These are phyloP conservation scores for Galeopterus variegatus DNA, from an alignment of 2,113 vertebrate genomes.

Conservation along the genomic window DNA sequence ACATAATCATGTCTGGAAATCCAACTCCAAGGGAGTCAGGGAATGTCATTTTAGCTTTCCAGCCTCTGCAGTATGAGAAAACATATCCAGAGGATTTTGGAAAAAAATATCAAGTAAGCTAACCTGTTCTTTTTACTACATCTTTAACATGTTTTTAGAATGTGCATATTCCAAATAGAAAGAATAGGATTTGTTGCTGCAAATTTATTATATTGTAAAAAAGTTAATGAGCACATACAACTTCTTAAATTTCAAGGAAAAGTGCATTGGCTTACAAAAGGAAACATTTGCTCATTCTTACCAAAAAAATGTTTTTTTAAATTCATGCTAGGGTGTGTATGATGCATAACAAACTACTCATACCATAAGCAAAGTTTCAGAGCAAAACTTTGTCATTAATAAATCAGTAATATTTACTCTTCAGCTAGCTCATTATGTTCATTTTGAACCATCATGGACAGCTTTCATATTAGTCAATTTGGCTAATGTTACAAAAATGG, in stretches of 20 bases:
- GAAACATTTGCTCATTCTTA: background rate
- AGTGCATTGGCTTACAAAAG: constrained; percentile 14
- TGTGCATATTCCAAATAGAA: constrained; percentile 26
- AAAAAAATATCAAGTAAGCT: constrained; percentile 45
- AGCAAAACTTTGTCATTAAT: constrained; percentile 31
- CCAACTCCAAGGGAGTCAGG: background rate
- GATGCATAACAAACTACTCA: background rate
- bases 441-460: constrained; percentile 42
- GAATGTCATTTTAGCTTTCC: constrained; percentile 38
- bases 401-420: background rate
- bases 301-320: background rate
- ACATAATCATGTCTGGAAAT: background rate
- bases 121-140: constrained; percentile 2
- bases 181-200: background rate
- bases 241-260: constrained; percentile 3
- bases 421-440: constrained; percentile 46
- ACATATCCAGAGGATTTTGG: background rate
- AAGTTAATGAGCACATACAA: background rate
- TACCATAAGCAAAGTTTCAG: background rate
- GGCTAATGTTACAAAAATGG: constrained; percentile 41
- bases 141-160: constrained; percentile 46
- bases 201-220: constrained; percentile 40
- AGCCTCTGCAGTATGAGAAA: background rate
- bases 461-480: constrained; percentile 14
- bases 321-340: background rate